Conservation (phyloP, 1,140 invertebrate species). For the Cephus cinctus region DNA sequence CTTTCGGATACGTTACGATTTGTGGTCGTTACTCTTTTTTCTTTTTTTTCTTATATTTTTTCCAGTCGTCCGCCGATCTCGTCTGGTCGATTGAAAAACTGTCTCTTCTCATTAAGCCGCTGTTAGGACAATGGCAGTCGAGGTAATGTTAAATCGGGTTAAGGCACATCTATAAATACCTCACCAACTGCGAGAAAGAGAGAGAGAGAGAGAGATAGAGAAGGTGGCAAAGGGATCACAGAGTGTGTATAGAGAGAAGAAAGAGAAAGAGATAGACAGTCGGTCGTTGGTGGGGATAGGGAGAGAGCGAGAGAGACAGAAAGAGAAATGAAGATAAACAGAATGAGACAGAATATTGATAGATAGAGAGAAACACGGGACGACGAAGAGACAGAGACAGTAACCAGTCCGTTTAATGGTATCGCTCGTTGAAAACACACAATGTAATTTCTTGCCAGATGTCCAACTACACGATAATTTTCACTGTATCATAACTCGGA, state of each 20-base stretch:
- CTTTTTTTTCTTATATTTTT: too few species aligned
- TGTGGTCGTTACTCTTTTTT: too few species aligned
- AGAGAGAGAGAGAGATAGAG: conserved; percentile 17
- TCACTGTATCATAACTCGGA: too few species aligned
- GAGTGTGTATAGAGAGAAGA: not conserved
- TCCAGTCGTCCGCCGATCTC: too few species aligned
- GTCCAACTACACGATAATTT: conserved; percentile 43
- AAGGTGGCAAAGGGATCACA: not conserved
- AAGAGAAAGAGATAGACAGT: conserved; percentile 19
- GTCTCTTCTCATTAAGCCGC: conserved; percentile 27
- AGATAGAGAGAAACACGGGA: not conserved
- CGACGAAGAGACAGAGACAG: conserved; percentile 22
- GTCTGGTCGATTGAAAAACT: too few species aligned
- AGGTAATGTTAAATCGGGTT: conserved; percentile 53
- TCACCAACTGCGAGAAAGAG: conserved; percentile 32
- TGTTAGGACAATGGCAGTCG: conserved; percentile 40
- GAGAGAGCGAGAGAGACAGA: too few species aligned
- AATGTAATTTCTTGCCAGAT: conserved; percentile 37
- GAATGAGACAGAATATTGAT: conserved; percentile 16
- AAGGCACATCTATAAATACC: conserved; percentile 55
- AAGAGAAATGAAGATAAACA: conserved; percentile 9
- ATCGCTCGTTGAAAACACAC: conserved; percentile 45
- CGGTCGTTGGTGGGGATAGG: conserved; percentile 11
- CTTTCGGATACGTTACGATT: too few species aligned
- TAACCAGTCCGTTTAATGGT: conserved; percentile 50